Percentiles rank a stretch among this genome's conserved stretches.
These are phyloP conservation scores for Procambarus clarkii DNA, from an alignment of 1,140 invertebrate species.

Conservation along the genomic window DNA sequence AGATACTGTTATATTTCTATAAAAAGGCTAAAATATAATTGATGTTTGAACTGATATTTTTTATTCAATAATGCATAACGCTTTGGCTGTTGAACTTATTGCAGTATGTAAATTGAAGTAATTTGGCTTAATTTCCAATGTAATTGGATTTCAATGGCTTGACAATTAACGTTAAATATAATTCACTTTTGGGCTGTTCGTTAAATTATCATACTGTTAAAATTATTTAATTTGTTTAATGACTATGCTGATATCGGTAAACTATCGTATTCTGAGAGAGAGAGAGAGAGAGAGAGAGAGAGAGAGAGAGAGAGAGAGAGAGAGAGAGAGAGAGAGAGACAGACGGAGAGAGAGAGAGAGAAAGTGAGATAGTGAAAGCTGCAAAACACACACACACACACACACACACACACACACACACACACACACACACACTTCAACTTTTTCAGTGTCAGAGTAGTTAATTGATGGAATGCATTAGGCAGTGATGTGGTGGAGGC, in stretches of 20 bases:
- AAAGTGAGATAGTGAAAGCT: not conserved
- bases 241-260: not conserved
- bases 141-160: conserved; percentile 8
- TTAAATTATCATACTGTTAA: not conserved
- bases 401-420: conserved; percentile 4
- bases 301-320: not conserved
- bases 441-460: too few species aligned
- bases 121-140: conserved; percentile 7
- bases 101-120: conserved; percentile 7
- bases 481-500: too few species aligned
- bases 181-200: conserved; percentile 2
- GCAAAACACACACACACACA: not conserved
- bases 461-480: too few species aligned
- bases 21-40: not conserved
- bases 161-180: not conserved
- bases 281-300: not conserved
- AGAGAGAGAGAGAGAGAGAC: not conserved
- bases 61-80: not conserved
- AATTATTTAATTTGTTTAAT: not conserved
- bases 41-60: conserved; percentile 2
- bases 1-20: not conserved
- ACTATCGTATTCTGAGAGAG: not conserved
- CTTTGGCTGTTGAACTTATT: conserved; percentile 10
- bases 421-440: conserved; percentile 5
- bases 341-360: not conserved